Base-by-base conservation (phyloP, 2,888 invertebrate genomes). In the Agrotis ipsilon region DNA sequence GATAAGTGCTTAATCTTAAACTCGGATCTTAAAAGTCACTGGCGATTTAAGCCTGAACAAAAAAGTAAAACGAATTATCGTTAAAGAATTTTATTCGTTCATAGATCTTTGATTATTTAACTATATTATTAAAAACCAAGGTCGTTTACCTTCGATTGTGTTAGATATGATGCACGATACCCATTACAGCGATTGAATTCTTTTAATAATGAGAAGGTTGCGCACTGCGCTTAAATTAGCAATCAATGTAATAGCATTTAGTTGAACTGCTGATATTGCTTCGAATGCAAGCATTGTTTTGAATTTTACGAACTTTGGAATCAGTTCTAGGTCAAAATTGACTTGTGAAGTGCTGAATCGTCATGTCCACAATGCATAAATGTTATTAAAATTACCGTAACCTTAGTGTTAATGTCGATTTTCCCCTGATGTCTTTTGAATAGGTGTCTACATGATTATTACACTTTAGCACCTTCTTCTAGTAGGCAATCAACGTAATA, bases 61-160 rank as follows among this genome's bases (percentile, higher is more conserved):
- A 66, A 61, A 73, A 60, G 14, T 48, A 13, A 54, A 59, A 62
- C 16, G 19, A 61, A 64, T 45, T 45, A 62, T 27, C 14, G 16
- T 4, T 51, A 6, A 46, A 72, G 58, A 61, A 67, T 64, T 65
- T 55, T 48, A 77, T 59, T 68, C 49, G 55, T 69, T 62, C 52
- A 64, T 58, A 71, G 68, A 75, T 74, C 57, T 68, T n/a, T 68
- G 69, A 70, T 80, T 68, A 72, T 85, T 83, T 60, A 45, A 66
- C 71, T 67, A 85, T 79, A 76, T 78, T 80, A 62, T 76, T 75
- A 52, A 75, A 81, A 68, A 32, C 68, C 80, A 83, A 85, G 85
- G 82, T 79, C 82, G 75, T 62, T 19, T 78, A 61, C 61, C 75
- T 76, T 62, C 58, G 84, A 84, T 82, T 78, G 73, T 66, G 70